Evolutionary conservation across 2,888 invertebrate genomes (phyloP).

Genomic region (Lissocephala sabroskyi): DNA sequence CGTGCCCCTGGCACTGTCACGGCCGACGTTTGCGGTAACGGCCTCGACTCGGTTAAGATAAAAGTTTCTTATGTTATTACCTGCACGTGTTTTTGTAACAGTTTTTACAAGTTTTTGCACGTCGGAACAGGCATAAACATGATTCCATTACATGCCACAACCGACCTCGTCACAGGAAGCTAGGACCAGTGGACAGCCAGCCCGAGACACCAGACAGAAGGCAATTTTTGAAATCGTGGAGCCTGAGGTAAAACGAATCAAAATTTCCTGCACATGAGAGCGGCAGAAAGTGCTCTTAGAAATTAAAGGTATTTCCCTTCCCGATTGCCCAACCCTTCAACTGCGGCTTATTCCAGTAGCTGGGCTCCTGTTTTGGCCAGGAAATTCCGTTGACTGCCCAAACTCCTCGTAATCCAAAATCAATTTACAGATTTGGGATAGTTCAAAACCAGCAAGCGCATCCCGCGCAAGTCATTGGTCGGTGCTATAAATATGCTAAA

Average conservation of each 20-base stretch:
- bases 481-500: conserved; percentile 31
- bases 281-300: too few relatives aligned
- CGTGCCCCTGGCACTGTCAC: conserved; percentile 29
- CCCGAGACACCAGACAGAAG: not conserved
- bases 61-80: conserved; percentile 56
- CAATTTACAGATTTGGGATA: conserved; percentile 32
- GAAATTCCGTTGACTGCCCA: too few relatives aligned
- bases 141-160: conserved; percentile 34
- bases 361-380: too few relatives aligned
- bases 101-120: conserved; percentile 44
- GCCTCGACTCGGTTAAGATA: conserved; percentile 38
- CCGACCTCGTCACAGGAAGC: too few relatives aligned
- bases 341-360: too few relatives aligned
- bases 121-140: conserved; percentile 46
- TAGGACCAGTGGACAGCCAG: not conserved
- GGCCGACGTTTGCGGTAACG: conserved; percentile 11
- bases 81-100: conserved; percentile 51
- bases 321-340: too few relatives aligned
- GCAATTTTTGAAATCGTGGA: too few relatives aligned
- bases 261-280: conserved; percentile 7
- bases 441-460: not conserved
- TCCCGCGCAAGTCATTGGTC: not conserved
- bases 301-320: too few relatives aligned
- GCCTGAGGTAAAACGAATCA: conserved; percentile 8
- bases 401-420: conserved; percentile 31